Base-by-base conservation (phyloP, 2,113 vertebrate species). In the Charadrius vociferus region DNA sequence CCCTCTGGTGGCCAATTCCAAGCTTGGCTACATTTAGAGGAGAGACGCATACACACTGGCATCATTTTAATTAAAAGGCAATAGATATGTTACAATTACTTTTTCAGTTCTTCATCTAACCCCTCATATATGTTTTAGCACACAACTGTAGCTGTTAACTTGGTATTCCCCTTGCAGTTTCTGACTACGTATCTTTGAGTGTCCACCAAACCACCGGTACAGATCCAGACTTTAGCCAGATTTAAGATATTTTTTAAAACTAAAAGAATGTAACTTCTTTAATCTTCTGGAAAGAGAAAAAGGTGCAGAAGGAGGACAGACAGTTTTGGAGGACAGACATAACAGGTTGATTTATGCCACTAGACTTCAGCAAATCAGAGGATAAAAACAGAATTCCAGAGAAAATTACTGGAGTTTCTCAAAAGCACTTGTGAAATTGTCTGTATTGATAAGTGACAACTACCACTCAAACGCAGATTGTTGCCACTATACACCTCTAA, bases 1-100 rank as follows among this genome's bases (percentile, higher is more conserved):
- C 93, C 95, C 88, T 50, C 95, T 93, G 55, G 82, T 78, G 92
- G 96, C 19, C 71, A 91, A 6, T 36, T 70, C n/a, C 65, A 73
- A 47, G 1, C 2, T 50, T 37, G 45, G 39, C 30, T 88, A 12
- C 0, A 0, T 43, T 62, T 37, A 85, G 18, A 63, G 15, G 10
- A 12, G 1, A 61, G 39, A 65, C n/a, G 22, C 41, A 56, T 1
- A 3, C 9, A 36, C 7, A 29, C 1, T 2, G 17, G 37, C 32
- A 73, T n/a, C 30, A 32, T 24, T 4, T 3, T 12, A 61, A 68
- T 23, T 32, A 55, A 37, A 86, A 89, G 9, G 43, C 14, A 36
- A 8, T 1, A 36, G 8, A 7, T 41, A 36, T 3, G 24, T 15
- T 65, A 86, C 21, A 52, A 61, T 12, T 79, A 84, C 14, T 84